Conservation (phyloP, 1,140 invertebrate genomes). For the Hycleus phaleratus region DNA sequence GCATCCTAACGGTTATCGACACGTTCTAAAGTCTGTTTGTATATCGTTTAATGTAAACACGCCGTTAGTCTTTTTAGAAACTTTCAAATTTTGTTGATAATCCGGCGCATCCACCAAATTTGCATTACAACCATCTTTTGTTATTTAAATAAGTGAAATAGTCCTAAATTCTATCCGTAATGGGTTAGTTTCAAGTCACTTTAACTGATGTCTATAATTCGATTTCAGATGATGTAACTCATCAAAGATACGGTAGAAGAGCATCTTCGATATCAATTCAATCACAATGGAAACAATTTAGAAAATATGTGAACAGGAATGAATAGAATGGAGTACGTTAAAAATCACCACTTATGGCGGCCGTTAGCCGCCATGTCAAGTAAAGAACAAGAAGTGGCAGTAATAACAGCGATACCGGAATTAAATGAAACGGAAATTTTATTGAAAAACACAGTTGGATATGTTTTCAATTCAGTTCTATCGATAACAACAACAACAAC, state of each 20-base stretch:
- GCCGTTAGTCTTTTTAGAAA: too few species aligned
- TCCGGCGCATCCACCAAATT: constrained; percentile 2
- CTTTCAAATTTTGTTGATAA: background rate
- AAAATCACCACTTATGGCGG: constrained; percentile 26
- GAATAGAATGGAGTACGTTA: constrained; percentile 25
- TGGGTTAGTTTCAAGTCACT: too few species aligned
- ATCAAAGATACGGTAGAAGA: too few species aligned
- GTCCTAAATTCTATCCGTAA: too few species aligned
- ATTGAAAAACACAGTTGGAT: constrained; percentile 1
- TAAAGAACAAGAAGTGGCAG: constrained; percentile 14
- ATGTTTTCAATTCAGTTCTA: background rate
- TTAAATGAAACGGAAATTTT: constrained; percentile 5
- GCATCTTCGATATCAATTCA: too few species aligned
- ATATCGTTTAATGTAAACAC: too few species aligned
- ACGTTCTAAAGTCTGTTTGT: too few species aligned
- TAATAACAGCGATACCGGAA: constrained; percentile 5
- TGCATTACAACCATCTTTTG: background rate
- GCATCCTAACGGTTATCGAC: too few species aligned
- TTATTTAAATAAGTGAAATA: background rate
- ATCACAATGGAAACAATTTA: too few species aligned
- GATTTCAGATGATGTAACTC: constrained; percentile 4
- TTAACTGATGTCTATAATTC: constrained; percentile 2
- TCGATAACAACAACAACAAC: constrained; percentile 5
- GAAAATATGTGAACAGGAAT: too few species aligned
- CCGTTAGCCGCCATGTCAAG: constrained; percentile 24